Percentiles rank a stretch among this genome's conserved stretches.
Conservation (phyloP, 2,888 invertebrate genomes). For the Megamerina dolium region DNA sequence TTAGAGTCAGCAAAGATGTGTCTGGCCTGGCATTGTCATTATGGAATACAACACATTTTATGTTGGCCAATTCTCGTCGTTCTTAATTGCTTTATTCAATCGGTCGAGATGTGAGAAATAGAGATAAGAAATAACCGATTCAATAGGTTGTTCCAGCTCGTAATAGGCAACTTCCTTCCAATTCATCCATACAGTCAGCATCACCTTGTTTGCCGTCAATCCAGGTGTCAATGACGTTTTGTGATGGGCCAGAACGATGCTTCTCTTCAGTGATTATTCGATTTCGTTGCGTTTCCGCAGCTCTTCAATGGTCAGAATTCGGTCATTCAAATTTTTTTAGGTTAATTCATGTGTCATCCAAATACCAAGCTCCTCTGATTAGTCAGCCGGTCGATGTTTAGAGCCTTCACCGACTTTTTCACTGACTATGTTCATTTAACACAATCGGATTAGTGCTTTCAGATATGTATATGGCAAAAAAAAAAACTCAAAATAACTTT, state of each 20-base stretch:
- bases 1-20: background rate
- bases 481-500: no score
- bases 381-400: no score
- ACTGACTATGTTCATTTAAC: no score
- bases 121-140: background rate
- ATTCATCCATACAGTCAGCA: background rate
- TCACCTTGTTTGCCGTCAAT: background rate
- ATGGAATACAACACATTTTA: background rate
- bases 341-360: background rate
- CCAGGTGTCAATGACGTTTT: background rate
- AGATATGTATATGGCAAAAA: no score
- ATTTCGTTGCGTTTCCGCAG: background rate
- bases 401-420: no score
- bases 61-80: background rate
- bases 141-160: background rate
- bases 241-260: background rate
- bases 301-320: background rate
- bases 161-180: background rate
- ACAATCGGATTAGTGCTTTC: background rate
- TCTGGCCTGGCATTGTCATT: background rate
- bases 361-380: background rate
- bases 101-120: background rate
- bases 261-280: background rate
- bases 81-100: background rate
- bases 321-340: background rate